These are phyloP conservation scores for Nesoenas mayeri DNA, from an alignment of 2,113 vertebrate genomes.

Conservation along the genomic window DNA sequence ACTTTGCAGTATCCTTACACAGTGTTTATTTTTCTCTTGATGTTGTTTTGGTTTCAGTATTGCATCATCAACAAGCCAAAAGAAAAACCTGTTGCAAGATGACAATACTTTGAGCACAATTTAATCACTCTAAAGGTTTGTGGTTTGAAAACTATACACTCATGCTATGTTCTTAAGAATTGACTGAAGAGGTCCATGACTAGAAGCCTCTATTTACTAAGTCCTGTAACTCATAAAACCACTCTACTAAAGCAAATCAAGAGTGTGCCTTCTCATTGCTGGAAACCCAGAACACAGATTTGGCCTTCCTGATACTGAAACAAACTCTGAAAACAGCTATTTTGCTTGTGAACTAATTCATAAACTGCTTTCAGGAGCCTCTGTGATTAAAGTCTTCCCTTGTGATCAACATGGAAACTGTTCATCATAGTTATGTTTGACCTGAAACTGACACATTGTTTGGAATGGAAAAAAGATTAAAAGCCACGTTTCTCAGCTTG, in stretches of 20 bases:
- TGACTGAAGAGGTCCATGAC: background rate
- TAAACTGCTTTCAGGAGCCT: background rate
- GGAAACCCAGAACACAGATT: background rate
- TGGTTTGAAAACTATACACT: background rate
- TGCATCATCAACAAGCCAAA: background rate
- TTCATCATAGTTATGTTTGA: background rate
- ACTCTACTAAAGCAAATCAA: background rate
- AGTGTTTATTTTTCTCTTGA: background rate
- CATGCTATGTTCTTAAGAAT: background rate
- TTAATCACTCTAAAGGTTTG: background rate
- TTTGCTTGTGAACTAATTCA: constrained; percentile 13
- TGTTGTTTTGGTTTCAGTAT: background rate
- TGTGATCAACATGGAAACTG: background rate
- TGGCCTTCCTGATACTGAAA: background rate
- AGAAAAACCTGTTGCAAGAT: background rate
- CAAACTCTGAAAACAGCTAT: background rate
- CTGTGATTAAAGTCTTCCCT: background rate
- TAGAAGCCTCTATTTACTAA: background rate
- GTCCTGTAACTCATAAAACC: background rate
- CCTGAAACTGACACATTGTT: background rate
- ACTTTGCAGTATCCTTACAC: background rate
- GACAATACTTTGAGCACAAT: background rate
- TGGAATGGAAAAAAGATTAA: background rate
- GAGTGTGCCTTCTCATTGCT: background rate
- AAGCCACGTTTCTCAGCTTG: background rate